Base-by-base conservation (phyloP, 2,888 invertebrate species). In the Dicycla oo region DNA sequence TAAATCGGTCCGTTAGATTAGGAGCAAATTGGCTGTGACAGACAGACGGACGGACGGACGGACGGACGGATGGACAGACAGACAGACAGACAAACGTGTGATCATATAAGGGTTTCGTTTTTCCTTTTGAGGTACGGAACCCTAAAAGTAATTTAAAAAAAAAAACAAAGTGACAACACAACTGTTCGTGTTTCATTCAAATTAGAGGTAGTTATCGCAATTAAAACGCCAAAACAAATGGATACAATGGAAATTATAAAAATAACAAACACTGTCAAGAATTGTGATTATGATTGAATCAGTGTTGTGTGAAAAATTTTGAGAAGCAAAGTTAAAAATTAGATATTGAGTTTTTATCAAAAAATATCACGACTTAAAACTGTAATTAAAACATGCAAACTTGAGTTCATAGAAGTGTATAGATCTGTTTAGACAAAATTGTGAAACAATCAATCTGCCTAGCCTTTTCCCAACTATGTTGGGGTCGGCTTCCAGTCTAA, bases 311-410 rank as follows among this genome's bases (percentile, higher is more conserved):
- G 18, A 18, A 43, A 40, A 47, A 47, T 18, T 11, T 11, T 8
- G 45, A 10, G 51, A 54, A 68, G 38, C 23, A 30, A 63, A 53
- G 13, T 67, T 40, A 15, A 45, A 57, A 61, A 53, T 53, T 34
- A 13, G 3, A 40, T 40, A 15, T 47, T 7, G 20, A 49, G 34
- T 38, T 34, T 38, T 3, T 49, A 15, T 57, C 5, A 57, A 49
- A 58, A n/a, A 62, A 47, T 0, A 30, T 18, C 6, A 53, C 18
- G 26, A 38, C 11, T 69, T 10, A 13, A 60, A 56, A 53, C 2
- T 58, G 30, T n/a, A 61, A 60, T 3, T 26, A 47, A 63, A 67
- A 49, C 81, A 66, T 81, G 79, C 77, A 71, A 77, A 68, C 69
- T 49, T 62, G 45, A 58, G 45, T 38, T 56, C 20, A 53, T n/a